Evolutionary conservation across 92 coral and sea anemone genomes (phyloP), one percentile per base, ranked within the genome.

Genomic region (Pocillopora meandrina): DNA sequence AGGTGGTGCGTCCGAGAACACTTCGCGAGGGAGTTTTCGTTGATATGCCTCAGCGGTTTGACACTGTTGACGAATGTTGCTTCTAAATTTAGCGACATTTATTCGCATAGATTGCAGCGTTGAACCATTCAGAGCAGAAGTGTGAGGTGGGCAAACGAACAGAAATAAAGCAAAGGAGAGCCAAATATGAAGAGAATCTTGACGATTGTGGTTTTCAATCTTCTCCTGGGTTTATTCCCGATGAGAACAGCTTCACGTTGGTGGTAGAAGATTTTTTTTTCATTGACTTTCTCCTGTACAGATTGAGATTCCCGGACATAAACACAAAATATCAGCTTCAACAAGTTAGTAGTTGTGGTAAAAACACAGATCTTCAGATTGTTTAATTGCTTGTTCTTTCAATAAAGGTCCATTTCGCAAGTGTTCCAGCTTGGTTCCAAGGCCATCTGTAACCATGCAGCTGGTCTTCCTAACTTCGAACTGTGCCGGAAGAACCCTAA

Each of bases 401-500:
- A 6, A 12, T 2, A 15, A 60, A 95, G 98, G 97, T 95, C 89
- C 57, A 95, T 95, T 93, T 95, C 98, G 1, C 90, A 95, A 75
- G 93, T 95, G 68, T 95, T 80, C 61, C 95, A 95, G 1, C 87
- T 95, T 17, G 98, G 97, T 18, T 90, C 98, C 19, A 91, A 95
- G 80, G 93, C 93, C 61, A 95, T 95, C 97, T 95, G 98, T 71
- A 93, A 88, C 42, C 74, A 70, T 74, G 91, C 91, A 18, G 90
- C 90, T 13, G 95, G 97, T 10, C 82, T 95, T 23, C 95, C 91
- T 21, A 92, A 86, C 75, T 80, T 81, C 13, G 97, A 95, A 23
- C 87, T 95, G 3, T 95, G 98, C 76, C 97, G 93, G 19, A 93
- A 95, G 59, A 89, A 93, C 64, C 98, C 98, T 35, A 92, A 95